Evolutionary conservation across 2,113 vertebrate species (phyloP), one percentile per base, ranked within the genome.

Genomic region (Salminus brasiliensis): DNA sequence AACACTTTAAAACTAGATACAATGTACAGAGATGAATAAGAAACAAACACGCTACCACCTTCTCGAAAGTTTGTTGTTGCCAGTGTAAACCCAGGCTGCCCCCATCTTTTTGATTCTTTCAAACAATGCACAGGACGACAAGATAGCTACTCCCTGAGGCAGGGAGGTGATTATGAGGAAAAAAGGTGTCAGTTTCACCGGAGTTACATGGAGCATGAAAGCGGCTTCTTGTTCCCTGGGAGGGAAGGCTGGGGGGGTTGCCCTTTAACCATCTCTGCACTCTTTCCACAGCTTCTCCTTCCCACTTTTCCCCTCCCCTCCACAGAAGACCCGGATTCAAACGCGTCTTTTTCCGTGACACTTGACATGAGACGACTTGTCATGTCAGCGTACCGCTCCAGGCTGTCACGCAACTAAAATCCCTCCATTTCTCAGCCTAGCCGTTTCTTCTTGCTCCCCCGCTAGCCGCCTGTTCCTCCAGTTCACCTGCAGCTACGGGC

Each of bases 121-220:
- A 76, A 79, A 72, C 43, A 83, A 76, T 71, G 32, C 18, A 52
- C 52, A 47, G 36, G n/a, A 41, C 52, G 45, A 45, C 47, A 79
- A 78, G 76, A 72, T 45, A 65, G 67, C 57, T 39, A 21, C 32
- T 72, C 81, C 81, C 84, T 55, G 21, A 59, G 81, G 83, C 66
- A 71, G 45, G 45, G 57, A 45, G 45, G 39, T 49, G 55, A 63
- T 36, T n/a, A 62, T 41, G 60, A 39, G 12, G 45, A 53, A 65
- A 73, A 85, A 68, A 82, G 78, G 81, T 85, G 78, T 85, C 69
- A 53, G 78, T 87, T 89, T 86, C 85, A 81, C 45, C n/a, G 2
- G 83, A 60, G 80, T 81, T 87, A 81, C 83, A 72, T 59, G 81
- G 68, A 88, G 82, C 86, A 82, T 87, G 85, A 90, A 85, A 83